These are phyloP conservation scores for Anagrus nilaparvatae DNA, from an alignment of 1,140 invertebrate species.

Conservation along the genomic window DNA sequence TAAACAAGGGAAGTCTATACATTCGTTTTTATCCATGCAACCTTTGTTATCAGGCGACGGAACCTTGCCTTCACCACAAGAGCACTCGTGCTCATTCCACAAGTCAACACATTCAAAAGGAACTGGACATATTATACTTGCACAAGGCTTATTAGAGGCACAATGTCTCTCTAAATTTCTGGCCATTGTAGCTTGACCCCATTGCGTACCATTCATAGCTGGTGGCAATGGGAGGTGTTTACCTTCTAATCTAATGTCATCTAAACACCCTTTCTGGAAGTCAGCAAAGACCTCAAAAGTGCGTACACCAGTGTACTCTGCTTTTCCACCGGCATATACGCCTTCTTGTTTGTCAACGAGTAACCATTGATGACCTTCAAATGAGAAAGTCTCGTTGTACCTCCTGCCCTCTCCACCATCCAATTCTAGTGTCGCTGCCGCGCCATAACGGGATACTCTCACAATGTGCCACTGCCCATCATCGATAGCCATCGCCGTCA, in stretches of 20 bases:
- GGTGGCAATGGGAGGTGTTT: constrained; percentile 84
- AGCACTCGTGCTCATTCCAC: constrained; percentile 96
- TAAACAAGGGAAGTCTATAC: constrained; percentile 80
- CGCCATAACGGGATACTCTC: constrained; percentile 79
- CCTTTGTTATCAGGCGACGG: constrained; percentile 80
- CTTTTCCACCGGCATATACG: constrained; percentile 89
- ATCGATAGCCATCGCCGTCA: constrained; percentile 80
- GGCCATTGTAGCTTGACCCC: constrained; percentile 87
- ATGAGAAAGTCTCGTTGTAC: constrained; percentile 89
- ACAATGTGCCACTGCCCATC: constrained; percentile 97
- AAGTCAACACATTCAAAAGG: constrained; percentile 94
- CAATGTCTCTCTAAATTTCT: constrained; percentile 84
- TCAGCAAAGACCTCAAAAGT: constrained; percentile 93
- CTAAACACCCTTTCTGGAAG: constrained; percentile 82
- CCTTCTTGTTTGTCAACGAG: constrained; percentile 89
- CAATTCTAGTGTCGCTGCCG: constrained; percentile 83
- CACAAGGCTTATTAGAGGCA: constrained; percentile 87
- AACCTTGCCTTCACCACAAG: constrained; percentile 86
- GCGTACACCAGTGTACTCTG: constrained; percentile 83
- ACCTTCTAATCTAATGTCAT: constrained; percentile 80
- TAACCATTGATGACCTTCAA: constrained; percentile 84
- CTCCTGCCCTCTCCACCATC: constrained; percentile 91
- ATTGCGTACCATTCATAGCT: constrained; percentile 88
- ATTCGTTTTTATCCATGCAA: constrained; percentile 90
- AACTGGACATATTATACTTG: constrained; percentile 80